Base-by-base conservation (phyloP, 2,797 vertebrate genomes). In the Microctenopoma steveboyesi region DNA sequence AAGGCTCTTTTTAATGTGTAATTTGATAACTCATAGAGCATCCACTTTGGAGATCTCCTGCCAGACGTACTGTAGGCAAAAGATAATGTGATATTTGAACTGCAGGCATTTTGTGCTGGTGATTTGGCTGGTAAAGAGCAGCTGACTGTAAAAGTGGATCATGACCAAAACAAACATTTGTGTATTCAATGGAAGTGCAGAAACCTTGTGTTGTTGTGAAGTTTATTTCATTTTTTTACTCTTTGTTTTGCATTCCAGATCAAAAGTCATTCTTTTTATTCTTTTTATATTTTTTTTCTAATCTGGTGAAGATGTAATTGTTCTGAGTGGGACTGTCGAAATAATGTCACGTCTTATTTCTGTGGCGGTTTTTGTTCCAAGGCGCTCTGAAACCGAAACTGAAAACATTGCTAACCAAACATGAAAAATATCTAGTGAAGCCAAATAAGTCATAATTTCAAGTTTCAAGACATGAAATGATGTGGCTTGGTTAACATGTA, bases 401-500 rank as follows among this genome's bases (percentile, higher is more conserved):
- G 94, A 94, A 95, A 96, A 96, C 92, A 95, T 93, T 91, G 93
- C 79, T 95, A 98, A 99, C 97, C 98, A 99, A 99, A 99, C 97
- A 94, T 93, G 83, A 89, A 95, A 96, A 96, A 95, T 96, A 97
- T 98, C 97, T 99, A 99, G 98, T 96, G 94, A 99, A 98, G 97
- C 98, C 98, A 99, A 99, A 99, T 96, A 96, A 93, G 89, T 93
- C 96, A 97, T 96, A 95, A 97, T 97, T 96, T 97, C 96, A 95
- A 97, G 96, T 95, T 95, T 18, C 18, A 18, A 18, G 95, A 96
- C 95, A 95, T 96, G 95, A 97, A 96, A 95, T 95, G 95, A 96
- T 95, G 95, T 96, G 97, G 96, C 95, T 97, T 93, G 95, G 96
- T 97, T 96, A 96, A 95, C 95, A 94, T 93, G 95, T 94, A 93